Base-by-base conservation (phyloP, 2,888 invertebrate genomes). In the Eilema sororculum region DNA sequence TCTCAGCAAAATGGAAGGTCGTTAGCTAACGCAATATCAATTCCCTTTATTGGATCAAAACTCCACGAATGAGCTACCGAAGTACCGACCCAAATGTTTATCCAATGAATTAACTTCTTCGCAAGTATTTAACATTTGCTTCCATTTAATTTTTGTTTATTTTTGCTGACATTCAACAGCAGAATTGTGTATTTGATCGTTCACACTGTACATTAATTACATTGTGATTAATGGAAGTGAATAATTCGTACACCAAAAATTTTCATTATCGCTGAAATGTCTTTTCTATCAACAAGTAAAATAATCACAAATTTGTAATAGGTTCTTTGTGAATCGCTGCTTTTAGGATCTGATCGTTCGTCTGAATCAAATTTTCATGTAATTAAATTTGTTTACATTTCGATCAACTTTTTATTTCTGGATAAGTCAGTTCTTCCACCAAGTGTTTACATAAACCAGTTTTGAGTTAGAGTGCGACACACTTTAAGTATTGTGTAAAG, bases 11-110 rank as follows among this genome's bases (percentile, higher is more conserved):
- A 70, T 76, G 77, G 57, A 67, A 79, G 60, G 79, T 83, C 77
- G 82, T 86, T 84, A 84, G 58, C 66, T 61, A 73, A 74, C 72
- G 75, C 77, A 78, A 80, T 74, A 74, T 78, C 79, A 84, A 83
- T 86, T 80, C 75, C 67, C 67, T 70, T 85, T 85, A 88, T 87
- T 86, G 78, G 78, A 87, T 88, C 79, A 81, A 56, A 76, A 72
- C 37, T 65, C 60, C 76, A 76, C 71, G 56, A 77, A 77, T 74
- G 71, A 72, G 74, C 73, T 76, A 25, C 75, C 75, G 73, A 75
- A 68, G 76, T 12, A 37, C 33, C 10, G 33, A 72, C 71, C 69
- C 65, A 41, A 71, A 69, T 75, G 67, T 73, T 72, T 74, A 71
- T 60, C 66, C 72, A 72, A 56, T 56, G 60, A 79, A 76, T 81